Base-by-base conservation (phyloP, 2,888 invertebrate genomes). In the Idaea dimidiata region DNA sequence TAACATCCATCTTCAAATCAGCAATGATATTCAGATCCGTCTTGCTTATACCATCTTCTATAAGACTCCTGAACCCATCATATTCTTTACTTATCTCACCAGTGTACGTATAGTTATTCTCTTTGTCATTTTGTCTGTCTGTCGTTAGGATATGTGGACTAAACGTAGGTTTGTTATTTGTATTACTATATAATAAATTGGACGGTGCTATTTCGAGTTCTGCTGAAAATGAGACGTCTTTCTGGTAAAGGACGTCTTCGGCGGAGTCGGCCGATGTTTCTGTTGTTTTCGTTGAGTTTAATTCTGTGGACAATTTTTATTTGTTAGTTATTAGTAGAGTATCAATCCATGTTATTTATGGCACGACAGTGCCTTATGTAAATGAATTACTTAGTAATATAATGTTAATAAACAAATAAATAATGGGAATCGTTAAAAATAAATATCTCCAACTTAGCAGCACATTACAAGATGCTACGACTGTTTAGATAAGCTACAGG, bases 191-290 rank as follows among this genome's bases (percentile, higher is more conserved):
- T 24, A 88, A 63, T 84, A 86, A 91, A 91, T 74, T 89, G 90
- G 90, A 91, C 87, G 93, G 90, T 61, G 93, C 91, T 76, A 92
- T 86, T 79, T 94, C 94, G 82, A 96, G 90, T 86, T 96, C 95
- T 43, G 96, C 96, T 70, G 96, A 96, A 85, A 96, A 95, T 59
- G 96, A 95, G 4, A 95, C 96, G 76, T 96, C 96, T 85, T 96
- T 96, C 85, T 96, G 96, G 77, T 96, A 96, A 54, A 96, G 88
- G 65, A 96, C 94, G 83, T 96, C 96, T 80, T 94, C 95, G 76
- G 94, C 94, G 59, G 93, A 91, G 73, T 94, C 93, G 54, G 81
- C 71, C 0, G 86, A 81, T 57, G 83, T 82, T 60, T 94, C 94
- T 65, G 94, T 94, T 68, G 94, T 91, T 76, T 93, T 93, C 62